A percentile compares a stretch with the other conserved stretches of the same genome.
These are phyloP conservation scores for Petrocephalus sullivani DNA, from an alignment of 2,797 vertebrate species.

Conservation along the genomic window DNA sequence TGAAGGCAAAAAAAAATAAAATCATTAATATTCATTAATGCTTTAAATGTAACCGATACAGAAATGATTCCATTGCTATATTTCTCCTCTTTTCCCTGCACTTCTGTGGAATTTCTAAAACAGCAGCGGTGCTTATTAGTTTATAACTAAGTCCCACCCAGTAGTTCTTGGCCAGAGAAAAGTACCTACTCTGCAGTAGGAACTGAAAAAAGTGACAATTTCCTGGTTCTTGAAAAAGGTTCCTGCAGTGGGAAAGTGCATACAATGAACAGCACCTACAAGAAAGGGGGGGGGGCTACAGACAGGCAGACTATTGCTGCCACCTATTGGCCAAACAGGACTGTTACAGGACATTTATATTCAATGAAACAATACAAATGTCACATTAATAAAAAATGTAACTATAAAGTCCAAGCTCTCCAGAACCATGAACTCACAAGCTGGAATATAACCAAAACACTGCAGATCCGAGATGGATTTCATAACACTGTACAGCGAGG, in stretches of 20 bases:
- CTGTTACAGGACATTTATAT: not conserved
- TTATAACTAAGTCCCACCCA: not conserved
- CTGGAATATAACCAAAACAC: not conserved
- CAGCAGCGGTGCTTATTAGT: not conserved
- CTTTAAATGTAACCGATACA: not conserved
- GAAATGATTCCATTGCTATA: not conserved
- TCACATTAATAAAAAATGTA: not conserved
- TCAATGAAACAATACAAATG: not conserved
- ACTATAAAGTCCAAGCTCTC: not conserved
- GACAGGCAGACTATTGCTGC: not conserved
- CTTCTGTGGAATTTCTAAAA: not conserved
- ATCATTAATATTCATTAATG: not conserved
- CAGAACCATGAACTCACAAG: not conserved
- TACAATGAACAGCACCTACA: not conserved
- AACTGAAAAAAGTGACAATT: not conserved
- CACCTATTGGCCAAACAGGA: constrained; percentile 1
- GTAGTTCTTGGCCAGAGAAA: not conserved
- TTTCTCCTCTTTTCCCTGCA: not conserved
- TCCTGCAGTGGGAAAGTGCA: not conserved
- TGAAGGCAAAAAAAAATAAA: not conserved
- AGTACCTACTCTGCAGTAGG: not conserved
- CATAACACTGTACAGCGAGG: not conserved
- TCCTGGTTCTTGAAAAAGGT: not conserved
- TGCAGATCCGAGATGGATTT: not conserved
- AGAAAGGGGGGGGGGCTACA: not conserved